Percentiles rank a stretch among this genome's conserved stretches.
phyloP scores from a whole-genome alignment of 2,797 vertebrate species.

The Acanthopagrus latus region DNA sequence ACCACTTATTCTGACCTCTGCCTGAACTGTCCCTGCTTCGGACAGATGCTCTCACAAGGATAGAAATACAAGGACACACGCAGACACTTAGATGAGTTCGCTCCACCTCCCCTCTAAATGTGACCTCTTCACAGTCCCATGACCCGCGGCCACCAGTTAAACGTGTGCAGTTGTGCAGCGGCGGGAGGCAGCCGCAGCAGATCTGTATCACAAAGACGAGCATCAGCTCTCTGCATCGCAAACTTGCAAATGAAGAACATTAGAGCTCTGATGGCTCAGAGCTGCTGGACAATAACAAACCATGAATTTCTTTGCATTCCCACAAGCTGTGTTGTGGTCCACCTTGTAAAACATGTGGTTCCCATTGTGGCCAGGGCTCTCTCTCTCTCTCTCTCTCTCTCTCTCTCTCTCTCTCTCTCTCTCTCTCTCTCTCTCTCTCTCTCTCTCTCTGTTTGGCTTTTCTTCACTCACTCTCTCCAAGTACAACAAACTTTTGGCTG shows the following conservation, averaged over 20 bases:
- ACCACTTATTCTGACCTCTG: neutral
- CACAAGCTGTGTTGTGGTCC: slow-evolving; percentile 61
- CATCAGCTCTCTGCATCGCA: slow-evolving; percentile 26
- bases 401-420: slow-evolving; percentile 23
- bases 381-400: slow-evolving; percentile 10
- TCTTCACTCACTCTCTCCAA: slow-evolving; percentile 60
- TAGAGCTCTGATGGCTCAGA: slow-evolving; percentile 30
- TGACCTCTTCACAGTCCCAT: slow-evolving; percentile 25
- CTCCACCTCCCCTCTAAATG: neutral
- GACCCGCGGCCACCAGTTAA: slow-evolving; percentile 18
- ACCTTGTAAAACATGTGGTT: slow-evolving; percentile 78
- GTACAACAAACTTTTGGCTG: slow-evolving; percentile 65
- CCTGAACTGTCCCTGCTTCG: neutral
- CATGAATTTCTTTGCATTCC: slow-evolving; percentile 54
- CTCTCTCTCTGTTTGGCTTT: slow-evolving; percentile 25
- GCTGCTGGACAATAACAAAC: slow-evolving; percentile 60
- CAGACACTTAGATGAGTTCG: neutral
- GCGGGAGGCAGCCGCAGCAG: slow-evolving; percentile 20
- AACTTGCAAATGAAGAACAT: slow-evolving; percentile 42
- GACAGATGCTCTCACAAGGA: neutral
- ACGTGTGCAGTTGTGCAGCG: slow-evolving; percentile 33
- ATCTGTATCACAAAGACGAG: slow-evolving; percentile 34
- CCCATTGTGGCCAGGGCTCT: slow-evolving; percentile 62
- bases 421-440: slow-evolving; percentile 7
- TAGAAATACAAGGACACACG: slow-evolving; percentile 1